Conservation (phyloP, 2,113 vertebrate species). For the Cryptotis parvus region DNA sequence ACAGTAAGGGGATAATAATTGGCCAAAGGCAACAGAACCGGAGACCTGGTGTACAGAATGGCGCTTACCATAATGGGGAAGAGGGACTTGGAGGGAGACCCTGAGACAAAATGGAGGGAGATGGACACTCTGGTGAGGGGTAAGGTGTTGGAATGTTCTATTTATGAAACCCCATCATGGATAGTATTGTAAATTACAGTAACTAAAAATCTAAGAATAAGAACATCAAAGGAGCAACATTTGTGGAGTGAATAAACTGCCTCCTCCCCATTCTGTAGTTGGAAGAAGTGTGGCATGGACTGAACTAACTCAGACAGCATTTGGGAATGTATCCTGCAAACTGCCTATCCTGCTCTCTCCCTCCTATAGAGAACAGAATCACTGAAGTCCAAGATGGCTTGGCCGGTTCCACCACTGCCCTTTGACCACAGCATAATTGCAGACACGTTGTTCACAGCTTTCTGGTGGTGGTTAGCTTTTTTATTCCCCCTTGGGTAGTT, state of each 20-base stretch:
- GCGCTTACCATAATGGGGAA: no score
- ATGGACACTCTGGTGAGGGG: no score
- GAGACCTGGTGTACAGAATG: no score
- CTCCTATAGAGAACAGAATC: neutral
- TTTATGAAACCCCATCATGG: no score
- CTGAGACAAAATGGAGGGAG: no score
- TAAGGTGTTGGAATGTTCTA: no score
- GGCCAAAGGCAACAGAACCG: no score
- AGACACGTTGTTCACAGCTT: neutral
- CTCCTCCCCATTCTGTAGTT: fast-evolving
- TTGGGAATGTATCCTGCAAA: neutral
- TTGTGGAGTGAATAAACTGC: neutral
- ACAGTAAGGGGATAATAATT: no score
- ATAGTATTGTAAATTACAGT: no score
- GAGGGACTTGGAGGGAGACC: no score
- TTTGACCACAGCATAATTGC: neutral
- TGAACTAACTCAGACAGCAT: no score
- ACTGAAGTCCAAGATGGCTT: neutral
- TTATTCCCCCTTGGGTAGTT: neutral
- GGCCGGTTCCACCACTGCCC: neutral
- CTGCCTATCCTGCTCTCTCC: fast-evolving
- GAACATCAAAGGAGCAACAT: neutral
- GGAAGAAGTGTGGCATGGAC: neutral
- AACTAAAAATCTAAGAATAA: no score
- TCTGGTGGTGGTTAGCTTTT: neutral